Evolutionary conservation across 2,113 vertebrate species (phyloP).

Genomic region (Psittacula cyanocephala): DNA sequence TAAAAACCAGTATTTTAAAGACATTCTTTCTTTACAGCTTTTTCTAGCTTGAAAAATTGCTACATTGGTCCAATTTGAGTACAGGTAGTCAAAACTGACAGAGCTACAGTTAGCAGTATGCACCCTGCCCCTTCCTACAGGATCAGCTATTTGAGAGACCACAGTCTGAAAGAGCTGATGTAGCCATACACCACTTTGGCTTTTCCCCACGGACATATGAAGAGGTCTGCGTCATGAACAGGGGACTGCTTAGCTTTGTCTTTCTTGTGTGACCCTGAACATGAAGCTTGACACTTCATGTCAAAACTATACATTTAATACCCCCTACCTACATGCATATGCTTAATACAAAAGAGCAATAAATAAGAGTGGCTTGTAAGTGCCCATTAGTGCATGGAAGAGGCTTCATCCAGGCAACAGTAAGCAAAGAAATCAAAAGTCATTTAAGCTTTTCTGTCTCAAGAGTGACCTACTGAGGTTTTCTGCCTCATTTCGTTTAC

Average conservation of each 20-base stretch:
- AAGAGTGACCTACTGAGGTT: neutral
- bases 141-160: neutral
- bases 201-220: accelerated
- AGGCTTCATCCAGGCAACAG: neutral
- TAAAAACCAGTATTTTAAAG: neutral
- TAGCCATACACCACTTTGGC: accelerated
- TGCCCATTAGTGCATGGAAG: neutral
- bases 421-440: neutral
- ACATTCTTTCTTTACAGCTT: neutral
- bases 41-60: neutral
- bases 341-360: neutral
- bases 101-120: neutral
- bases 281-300: neutral
- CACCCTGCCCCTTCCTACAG: neutral
- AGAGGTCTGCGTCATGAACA: neutral
- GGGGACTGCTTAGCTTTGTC: neutral
- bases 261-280: neutral
- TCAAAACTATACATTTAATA: neutral
- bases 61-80: neutral
- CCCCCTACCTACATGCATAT: neutral
- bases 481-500: neutral
- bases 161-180: neutral
- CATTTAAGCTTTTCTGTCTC: neutral
- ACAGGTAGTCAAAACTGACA: neutral
- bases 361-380: neutral